A percentile compares a stretch with the other conserved stretches of the same genome.
These are phyloP conservation scores for Parasteatoda tepidariorum DNA, from an alignment of 1,140 invertebrate species.

Conservation along the genomic window DNA sequence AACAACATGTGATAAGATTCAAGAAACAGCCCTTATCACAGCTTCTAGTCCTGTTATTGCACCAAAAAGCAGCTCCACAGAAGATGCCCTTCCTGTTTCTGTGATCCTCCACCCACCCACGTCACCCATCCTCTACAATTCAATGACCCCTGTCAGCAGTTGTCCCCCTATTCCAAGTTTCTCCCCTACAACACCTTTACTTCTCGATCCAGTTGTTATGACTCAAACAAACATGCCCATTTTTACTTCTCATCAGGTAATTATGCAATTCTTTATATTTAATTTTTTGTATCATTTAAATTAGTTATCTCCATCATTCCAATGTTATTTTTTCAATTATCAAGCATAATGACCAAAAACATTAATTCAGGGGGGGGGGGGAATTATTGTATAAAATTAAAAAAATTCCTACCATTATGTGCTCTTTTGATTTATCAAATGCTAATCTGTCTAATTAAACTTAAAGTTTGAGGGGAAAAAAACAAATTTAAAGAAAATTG, in stretches of 20 bases:
- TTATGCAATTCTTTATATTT: no score
- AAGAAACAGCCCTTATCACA: slow-evolving; percentile 20
- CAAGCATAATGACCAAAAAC: no score
- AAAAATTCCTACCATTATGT: no score
- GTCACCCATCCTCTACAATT: slow-evolving; percentile 24
- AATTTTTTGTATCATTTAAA: no score
- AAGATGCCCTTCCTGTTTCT: slow-evolving; percentile 31
- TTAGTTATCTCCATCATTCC: no score
- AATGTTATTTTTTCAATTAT: no score
- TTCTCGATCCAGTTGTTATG: slow-evolving; percentile 53
- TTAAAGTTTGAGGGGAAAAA: no score
- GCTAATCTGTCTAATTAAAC: no score
- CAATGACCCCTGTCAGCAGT: background rate
- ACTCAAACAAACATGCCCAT: slow-evolving; percentile 54
- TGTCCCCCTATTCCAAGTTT: background rate
- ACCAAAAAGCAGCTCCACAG: background rate
- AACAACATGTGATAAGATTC: slow-evolving; percentile 18
- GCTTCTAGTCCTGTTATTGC: slow-evolving; percentile 30
- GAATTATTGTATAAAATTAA: no score
- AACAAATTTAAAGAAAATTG: no score
- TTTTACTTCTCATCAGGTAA: slow-evolving; percentile 49
- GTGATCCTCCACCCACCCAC: slow-evolving; percentile 57
- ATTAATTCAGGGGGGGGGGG: no score
- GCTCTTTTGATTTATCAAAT: no score
- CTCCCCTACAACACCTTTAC: slow-evolving; percentile 10